Evolutionary conservation across 2,888 invertebrate species (phyloP), one percentile per base, ranked within the genome.

Genomic region (Aricia artaxerxes): DNA sequence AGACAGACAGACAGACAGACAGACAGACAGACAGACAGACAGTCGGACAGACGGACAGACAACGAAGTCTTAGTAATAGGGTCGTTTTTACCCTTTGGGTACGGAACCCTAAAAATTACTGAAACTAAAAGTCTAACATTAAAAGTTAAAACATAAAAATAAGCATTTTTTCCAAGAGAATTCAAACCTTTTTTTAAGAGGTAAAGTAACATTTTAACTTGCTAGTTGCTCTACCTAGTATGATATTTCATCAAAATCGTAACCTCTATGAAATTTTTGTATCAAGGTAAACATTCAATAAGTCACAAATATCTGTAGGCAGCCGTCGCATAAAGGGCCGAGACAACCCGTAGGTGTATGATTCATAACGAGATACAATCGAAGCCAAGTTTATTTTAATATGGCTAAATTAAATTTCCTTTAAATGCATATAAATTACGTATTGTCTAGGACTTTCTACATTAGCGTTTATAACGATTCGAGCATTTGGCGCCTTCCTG

Each of bases 341-440:
- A 75, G 53, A 75, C 75, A 75, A 13, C 16, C 16, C 57, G 76
- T 76, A 76, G 76, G 76, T 76, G 53, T 31, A 57, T 76, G 57
- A 76, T 76, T 76, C 76, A 76, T 76, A 76, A 76, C 53, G 16
- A 76, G 76, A 76, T 76, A 53, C 53, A 57, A 76, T 57, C 76
- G 76, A 31, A 35, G 76, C 11, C 31, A 53, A 76, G 53, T 53
- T 49, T 57, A 76, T 76, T 57, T 53, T 76, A 76, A 57, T 76
- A 76, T 57, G 53, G 57, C 76, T 76, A 76, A 76, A 76, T 76
- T 76, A 76, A 53, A 76, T 53, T 76, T 49, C 76, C 49, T 76
- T 76, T 57, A 35, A 57, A 57, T 76, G 53, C 57, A 13, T 13
- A 76, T 76, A 69, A 69, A 53, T 76, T 57, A 57, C 16, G 16